phyloP scores from a whole-genome alignment of 2,888 invertebrate genomes.

The Lissocephala sabroskyi region DNA sequence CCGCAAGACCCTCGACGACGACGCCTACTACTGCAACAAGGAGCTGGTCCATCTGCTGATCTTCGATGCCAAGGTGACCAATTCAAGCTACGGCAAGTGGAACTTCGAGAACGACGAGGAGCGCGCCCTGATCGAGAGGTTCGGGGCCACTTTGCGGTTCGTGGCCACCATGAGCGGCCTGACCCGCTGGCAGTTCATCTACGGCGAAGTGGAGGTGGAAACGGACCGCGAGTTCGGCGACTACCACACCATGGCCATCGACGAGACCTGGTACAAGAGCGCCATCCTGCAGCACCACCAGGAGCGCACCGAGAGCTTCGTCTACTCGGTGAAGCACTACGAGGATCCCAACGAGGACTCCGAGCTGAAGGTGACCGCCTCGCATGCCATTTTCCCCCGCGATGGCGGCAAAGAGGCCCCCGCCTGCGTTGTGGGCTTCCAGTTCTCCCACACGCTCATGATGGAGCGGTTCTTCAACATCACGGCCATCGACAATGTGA shows the following conservation, averaged over 20 bases:
- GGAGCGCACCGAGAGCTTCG: slow-evolving; percentile 81
- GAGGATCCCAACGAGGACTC: slow-evolving; percentile 71
- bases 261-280: slow-evolving; percentile 93
- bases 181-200: slow-evolving; percentile 88
- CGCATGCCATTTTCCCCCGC: slow-evolving; percentile 87
- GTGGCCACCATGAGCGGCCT: slow-evolving; percentile 92
- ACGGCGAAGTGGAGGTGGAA: slow-evolving; percentile 75
- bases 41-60: slow-evolving; percentile 88
- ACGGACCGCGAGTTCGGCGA: slow-evolving; percentile 81
- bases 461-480: slow-evolving; percentile 81
- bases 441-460: slow-evolving; percentile 83
- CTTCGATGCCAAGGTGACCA: slow-evolving; percentile 86
- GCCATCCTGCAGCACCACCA: slow-evolving; percentile 89
- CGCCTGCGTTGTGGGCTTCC: slow-evolving; percentile 91
- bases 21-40: slow-evolving; percentile 88
- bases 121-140: slow-evolving; percentile 76
- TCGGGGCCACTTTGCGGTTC: slow-evolving; percentile 84
- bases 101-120: slow-evolving; percentile 74
- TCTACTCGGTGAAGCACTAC: slow-evolving; percentile 82
- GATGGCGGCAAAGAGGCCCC: slow-evolving; percentile 85
- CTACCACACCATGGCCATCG: slow-evolving; percentile 82
- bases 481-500: slow-evolving; percentile 74
- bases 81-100: slow-evolving; percentile 77
- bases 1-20: slow-evolving; percentile 76
- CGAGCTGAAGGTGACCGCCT: slow-evolving; percentile 83